Evolutionary conservation across 2,113 vertebrate genomes (phyloP).

Genomic region (Drymodes brunneopygia): DNA sequence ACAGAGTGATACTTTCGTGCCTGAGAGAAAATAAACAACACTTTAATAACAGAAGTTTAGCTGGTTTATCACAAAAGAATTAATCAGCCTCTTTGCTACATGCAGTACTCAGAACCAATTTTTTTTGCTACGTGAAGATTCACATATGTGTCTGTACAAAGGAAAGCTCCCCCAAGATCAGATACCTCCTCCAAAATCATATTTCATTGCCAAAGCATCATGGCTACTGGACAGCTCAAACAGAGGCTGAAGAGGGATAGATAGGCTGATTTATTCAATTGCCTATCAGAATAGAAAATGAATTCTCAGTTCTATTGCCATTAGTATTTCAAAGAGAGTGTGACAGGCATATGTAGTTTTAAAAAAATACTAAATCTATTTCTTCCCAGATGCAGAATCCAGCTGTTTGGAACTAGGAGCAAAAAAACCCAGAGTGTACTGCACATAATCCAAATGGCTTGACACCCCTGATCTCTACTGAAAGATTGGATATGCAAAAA

Average conservation of each 20-base stretch:
- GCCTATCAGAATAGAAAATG: neutral
- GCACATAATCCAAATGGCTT: neutral
- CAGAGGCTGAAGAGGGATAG: neutral
- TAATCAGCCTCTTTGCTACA: neutral
- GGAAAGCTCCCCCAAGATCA: neutral
- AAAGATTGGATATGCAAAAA: neutral
- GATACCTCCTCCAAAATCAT: neutral
- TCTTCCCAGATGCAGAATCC: neutral
- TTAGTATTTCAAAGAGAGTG: constrained; percentile 26
- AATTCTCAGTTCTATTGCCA: neutral
- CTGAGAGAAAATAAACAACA: neutral
- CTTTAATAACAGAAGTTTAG: neutral
- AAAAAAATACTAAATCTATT: neutral
- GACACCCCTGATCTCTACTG: neutral
- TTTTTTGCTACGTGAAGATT: neutral
- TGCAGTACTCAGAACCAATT: neutral
- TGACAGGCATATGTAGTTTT: neutral
- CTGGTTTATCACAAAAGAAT: neutral
- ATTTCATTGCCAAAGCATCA: neutral
- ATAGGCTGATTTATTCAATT: neutral
- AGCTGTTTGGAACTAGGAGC: neutral
- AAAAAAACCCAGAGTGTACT: neutral
- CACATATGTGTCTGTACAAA: neutral
- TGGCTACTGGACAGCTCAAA: neutral
- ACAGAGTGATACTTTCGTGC: neutral